Base-by-base conservation (phyloP, 37 sponge, comb jelly and placozoan genomes). In the Beroe ovata region DNA sequence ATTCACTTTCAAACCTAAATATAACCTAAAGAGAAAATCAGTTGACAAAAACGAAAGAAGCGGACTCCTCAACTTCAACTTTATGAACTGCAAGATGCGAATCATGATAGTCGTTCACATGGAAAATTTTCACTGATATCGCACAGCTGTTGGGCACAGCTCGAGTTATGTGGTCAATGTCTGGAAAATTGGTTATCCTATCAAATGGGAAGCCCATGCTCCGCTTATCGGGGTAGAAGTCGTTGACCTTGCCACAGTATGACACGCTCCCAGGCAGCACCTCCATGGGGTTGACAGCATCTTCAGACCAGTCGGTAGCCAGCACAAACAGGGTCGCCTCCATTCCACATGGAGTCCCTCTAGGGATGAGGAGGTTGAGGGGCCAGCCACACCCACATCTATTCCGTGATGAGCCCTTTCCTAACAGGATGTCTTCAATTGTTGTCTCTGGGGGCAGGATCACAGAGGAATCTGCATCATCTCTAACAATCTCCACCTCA, bases 331-430 rank as follows among this genome's bases (percentile, higher is more conserved):
- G 3, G 6, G 1, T 39, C 1, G 84, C 58, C 28, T 19, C 38
- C 42, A 77, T 41, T 18, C 84, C 54, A 25, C 39, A 6, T 21
- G 84, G 26, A 35, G 4, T 42, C 11, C 84, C 84, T 6, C 84
- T 1, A 42, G 84, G 84, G 1, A 77, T 20, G 58, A 77, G 58
- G 39, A 77, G 58, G 58, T 77, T 77, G 16, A 42, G 84, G 2
- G 84, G 84, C 84, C 84, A 77, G 26, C 84, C 84, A 77, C 84
- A 77, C 84, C 84, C 84, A 77, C 84, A 77, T 4, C 25, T 1
- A 2, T 14, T 23, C 40, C n/a, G 28, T 4, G 21, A 1, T 6
- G 54, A 11, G 1, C 28, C 21, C 26, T 23, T 77, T 19, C 38
- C 84, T 16, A 1, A n/a, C 54, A 26, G 22, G 22, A 77, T 77